A percentile compares a stretch with the other conserved stretches of the same genome.
phyloP scores from a whole-genome alignment of 2,888 invertebrate genomes.

The Lapara coniferarum region DNA sequence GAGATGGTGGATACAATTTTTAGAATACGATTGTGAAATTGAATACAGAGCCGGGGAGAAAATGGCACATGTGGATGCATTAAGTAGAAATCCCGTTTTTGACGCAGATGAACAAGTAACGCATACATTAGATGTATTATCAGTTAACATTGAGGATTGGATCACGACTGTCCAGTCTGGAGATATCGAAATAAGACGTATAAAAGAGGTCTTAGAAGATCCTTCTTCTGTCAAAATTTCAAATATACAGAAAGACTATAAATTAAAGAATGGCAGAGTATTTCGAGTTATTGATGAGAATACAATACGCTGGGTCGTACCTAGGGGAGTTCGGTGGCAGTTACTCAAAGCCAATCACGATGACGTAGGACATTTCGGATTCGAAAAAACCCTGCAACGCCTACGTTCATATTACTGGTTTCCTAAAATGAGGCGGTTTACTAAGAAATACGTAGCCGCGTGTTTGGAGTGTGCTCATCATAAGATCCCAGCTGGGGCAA shows the following conservation, averaged over 20 bases:
- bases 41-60: neutral
- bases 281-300: too few species aligned
- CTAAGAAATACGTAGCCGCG: constrained; percentile 26
- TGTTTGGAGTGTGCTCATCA: constrained; percentile 29
- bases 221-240: neutral
- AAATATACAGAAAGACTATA: neutral
- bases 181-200: neutral
- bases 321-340: constrained; percentile 32
- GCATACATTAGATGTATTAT: neutral
- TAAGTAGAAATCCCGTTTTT: neutral
- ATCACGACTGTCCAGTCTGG: neutral
- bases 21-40: neutral
- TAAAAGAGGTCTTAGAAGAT: neutral
- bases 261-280: too few species aligned
- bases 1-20: neutral
- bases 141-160: neutral
- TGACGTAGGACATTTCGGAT: constrained; percentile 34
- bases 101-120: neutral
- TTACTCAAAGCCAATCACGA: constrained; percentile 33
- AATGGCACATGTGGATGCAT: neutral
- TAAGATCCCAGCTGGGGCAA: constrained; percentile 18
- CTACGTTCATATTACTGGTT: neutral
- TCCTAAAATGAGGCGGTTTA: neutral
- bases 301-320: neutral
- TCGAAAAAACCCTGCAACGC: constrained; percentile 20